phyloP scores from a whole-genome alignment of 2,113 vertebrate species.

The Tonatia bakeri region DNA sequence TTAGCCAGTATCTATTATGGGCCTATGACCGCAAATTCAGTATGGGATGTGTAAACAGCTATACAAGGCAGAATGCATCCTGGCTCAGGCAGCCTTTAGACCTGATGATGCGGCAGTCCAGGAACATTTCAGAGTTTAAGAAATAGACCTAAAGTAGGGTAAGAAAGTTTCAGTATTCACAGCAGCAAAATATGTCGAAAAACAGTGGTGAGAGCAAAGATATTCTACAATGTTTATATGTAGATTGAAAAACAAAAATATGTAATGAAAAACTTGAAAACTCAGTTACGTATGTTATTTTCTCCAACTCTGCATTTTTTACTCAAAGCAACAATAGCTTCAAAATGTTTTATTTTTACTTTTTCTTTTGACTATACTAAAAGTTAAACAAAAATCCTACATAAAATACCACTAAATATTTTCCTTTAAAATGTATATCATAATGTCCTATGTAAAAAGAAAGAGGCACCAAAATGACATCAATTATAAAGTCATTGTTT shows the following conservation, averaged over 20 bases:
- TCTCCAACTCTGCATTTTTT: not conserved
- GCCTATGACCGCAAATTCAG: not conserved
- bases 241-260: not conserved
- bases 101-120: not conserved
- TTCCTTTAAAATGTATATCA: not conserved
- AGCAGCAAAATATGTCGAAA: not conserved
- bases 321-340: not conserved
- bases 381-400: not conserved
- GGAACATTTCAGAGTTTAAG: not conserved
- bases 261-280: not conserved
- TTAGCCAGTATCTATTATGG: not conserved
- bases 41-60: not conserved
- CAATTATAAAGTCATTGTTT: not conserved
- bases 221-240: not conserved
- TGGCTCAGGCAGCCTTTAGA: not conserved
- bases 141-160: not conserved
- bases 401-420: constrained; percentile 1
- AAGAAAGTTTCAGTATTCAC: not conserved
- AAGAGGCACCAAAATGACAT: not conserved
- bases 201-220: not conserved
- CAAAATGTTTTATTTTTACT: not conserved
- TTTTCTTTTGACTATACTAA: not conserved
- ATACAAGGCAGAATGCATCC: not conserved
- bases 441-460: not conserved
- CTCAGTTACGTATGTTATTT: not conserved